Base-by-base conservation (phyloP, 2,797 vertebrate genomes). In the Mus caroli region DNA sequence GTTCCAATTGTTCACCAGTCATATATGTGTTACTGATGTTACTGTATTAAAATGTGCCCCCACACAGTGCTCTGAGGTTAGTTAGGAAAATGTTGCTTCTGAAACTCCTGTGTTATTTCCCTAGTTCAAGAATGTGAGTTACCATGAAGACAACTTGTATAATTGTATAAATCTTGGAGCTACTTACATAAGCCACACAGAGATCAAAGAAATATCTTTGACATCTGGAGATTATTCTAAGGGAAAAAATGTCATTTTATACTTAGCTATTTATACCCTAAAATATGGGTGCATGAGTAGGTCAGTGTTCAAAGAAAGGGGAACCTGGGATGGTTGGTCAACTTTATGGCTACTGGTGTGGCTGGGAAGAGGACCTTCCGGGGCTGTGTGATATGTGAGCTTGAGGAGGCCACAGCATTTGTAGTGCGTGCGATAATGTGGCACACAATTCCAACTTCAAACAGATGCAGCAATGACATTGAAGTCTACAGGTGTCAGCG, bases 401-500 rank as follows among this genome's bases (percentile, higher is more conserved):
- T 2, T 11, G 80, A 83, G 86, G 87, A 90, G 91, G 92, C 93
- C 93, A 96, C 22, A 94, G 88, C 92, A 93, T 97, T 43, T 93
- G 58, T 46, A 91, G 87, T 88, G 73, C 80, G 95, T 13, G 97
- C 76, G 12, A 62, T 3, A 84, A 69, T 90, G 90, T 11, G 92
- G 97, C 95, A 98, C 98, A 97, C 0, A 1, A 94, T 97, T 75
- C 0, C 0, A 96, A 97, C 98, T 98, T 91, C 77, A 97, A 97
- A 98, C 91, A 94, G 93, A 98, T 37, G 93, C 77, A 58, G 94
- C 95, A 31, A 95, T 88, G 37, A 98, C 94, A 90, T 91, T 95
- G 94, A 76, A 60, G 89, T 93, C 46, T 28, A 97, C 71, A 88
- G 54, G 94, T 2, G 2, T 88, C 88, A 17, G 34, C 31, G 93